These are phyloP conservation scores for Lapara coniferarum DNA, from an alignment of 2,888 invertebrate genomes.

Conservation along the genomic window DNA sequence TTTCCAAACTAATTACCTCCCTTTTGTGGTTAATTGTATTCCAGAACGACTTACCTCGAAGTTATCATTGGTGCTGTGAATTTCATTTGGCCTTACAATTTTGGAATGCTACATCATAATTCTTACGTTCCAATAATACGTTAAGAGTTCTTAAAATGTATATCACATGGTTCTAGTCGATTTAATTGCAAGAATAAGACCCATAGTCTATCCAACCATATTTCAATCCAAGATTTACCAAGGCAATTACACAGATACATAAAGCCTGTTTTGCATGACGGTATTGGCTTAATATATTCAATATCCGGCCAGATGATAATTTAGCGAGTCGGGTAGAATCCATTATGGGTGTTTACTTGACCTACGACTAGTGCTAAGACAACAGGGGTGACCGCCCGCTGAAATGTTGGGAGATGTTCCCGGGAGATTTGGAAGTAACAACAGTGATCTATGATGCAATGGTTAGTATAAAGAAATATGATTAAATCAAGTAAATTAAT, in stretches of 20 bases:
- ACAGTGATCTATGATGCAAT: too few relatives aligned
- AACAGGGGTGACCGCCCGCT: constrained; percentile 74
- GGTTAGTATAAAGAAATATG: too few relatives aligned
- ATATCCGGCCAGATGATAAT: constrained; percentile 82
- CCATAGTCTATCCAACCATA: constrained; percentile 27
- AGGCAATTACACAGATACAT: constrained; percentile 70
- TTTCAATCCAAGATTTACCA: constrained; percentile 49
- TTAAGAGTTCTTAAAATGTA: too few relatives aligned
- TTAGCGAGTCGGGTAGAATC: constrained; percentile 76
- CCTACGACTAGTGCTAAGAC: constrained; percentile 83
- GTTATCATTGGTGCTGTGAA: constrained; percentile 11
- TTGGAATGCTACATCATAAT: neutral
- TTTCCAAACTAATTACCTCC: constrained; percentile 78
- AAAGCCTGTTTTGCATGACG: constrained; percentile 40
- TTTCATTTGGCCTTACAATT: neutral
- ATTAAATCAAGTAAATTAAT: too few relatives aligned
- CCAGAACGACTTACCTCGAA: constrained; percentile 24
- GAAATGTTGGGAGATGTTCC: constrained; percentile 42
- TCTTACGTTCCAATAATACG: too few relatives aligned
- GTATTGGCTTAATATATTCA: constrained; percentile 81
- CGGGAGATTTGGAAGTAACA: constrained; percentile 33
- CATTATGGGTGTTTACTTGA: constrained; percentile 84
- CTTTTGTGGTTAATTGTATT: constrained; percentile 62
- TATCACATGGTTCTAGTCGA: too few relatives aligned
- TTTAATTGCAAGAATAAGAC: too few relatives aligned